These are phyloP conservation scores for Porites australiensis DNA, from an alignment of 64 coral and sea anemone genomes.

Conservation along the genomic window DNA sequence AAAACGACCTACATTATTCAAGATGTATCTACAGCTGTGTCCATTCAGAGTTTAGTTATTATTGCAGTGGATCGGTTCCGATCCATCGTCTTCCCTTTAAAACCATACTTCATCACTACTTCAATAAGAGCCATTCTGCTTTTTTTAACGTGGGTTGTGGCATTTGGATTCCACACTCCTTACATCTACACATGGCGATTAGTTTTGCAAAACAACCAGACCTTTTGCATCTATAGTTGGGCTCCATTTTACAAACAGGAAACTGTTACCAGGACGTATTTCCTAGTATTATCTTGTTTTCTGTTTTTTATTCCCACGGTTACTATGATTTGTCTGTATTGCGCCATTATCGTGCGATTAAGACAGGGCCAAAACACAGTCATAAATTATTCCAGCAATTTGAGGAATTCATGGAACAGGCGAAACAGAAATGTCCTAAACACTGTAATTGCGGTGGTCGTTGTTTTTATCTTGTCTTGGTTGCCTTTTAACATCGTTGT, in stretches of 20 bases:
- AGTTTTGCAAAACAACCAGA: background rate
- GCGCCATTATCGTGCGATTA: background rate
- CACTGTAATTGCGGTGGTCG: background rate
- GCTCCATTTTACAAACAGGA: background rate
- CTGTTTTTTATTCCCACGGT: background rate
- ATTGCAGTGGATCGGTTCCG: conserved; percentile 35
- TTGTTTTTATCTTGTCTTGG: background rate
- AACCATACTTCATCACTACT: background rate
- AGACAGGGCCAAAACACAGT: background rate
- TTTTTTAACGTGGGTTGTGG: conserved; percentile 3
- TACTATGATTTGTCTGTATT: background rate
- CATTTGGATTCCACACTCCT: background rate
- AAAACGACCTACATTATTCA: conserved; percentile 17
- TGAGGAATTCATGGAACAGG: background rate
- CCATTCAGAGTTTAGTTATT: conserved; percentile 14
- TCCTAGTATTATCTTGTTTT: background rate
- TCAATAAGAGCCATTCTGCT: background rate
- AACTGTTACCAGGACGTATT: background rate
- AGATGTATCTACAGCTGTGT: conserved; percentile 27
- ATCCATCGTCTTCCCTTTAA: conserved; percentile 31
- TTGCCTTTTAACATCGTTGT: background rate
- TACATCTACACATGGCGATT: conserved; percentile 19
- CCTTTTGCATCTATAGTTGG: background rate
- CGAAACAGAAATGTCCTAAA: background rate
- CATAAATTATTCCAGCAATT: background rate